Base-by-base conservation (phyloP, 2,113 vertebrate species). In the Amia ocellicauda region DNA sequence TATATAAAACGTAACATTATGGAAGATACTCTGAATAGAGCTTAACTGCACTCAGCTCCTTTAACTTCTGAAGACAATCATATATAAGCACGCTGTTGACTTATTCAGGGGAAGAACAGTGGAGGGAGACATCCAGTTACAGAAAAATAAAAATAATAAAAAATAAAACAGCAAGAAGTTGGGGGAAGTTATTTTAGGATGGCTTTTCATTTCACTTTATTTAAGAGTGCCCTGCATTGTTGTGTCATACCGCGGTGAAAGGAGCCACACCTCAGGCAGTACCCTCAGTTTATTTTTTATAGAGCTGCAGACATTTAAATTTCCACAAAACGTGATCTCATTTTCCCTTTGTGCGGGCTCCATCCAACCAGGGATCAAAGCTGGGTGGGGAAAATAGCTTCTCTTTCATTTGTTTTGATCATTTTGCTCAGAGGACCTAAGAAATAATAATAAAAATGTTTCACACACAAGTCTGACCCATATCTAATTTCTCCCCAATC, bases 1-100 rank as follows among this genome's bases (percentile, higher is more conserved):
- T 51, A 73, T 81, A 83, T 77, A 77, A 82, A 82, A 77, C 62
- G n/a, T n/a, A n/a, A 71, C 71, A 78, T 59, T 66, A 70, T 54
- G 60, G 63, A 79, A 70, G 62, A 63, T 74, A 64, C 66, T 76
- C 63, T 73, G 77, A 59, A 71, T 71, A 69, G 63, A 69, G 69
- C 62, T 53, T 51, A 61, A 74, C 72, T 81, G 74, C 76, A 79
- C 80, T 79, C 19, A 14, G 51, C 23, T 49, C 53, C n/a, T n/a
- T n/a, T n/a, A n/a, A n/a, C n/a, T n/a, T n/a, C n/a, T n/a, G n/a
- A n/a, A n/a, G n/a, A n/a, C n/a, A n/a, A n/a, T n/a, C n/a, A n/a
- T n/a, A n/a, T n/a, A n/a, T n/a, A n/a, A n/a, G n/a, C n/a, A n/a
- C n/a, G n/a, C n/a, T n/a, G n/a, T n/a, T n/a, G n/a, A n/a, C n/a